Conservation (phyloP, 2,797 vertebrate species). For the Tachyglossus aculeatus region DNA sequence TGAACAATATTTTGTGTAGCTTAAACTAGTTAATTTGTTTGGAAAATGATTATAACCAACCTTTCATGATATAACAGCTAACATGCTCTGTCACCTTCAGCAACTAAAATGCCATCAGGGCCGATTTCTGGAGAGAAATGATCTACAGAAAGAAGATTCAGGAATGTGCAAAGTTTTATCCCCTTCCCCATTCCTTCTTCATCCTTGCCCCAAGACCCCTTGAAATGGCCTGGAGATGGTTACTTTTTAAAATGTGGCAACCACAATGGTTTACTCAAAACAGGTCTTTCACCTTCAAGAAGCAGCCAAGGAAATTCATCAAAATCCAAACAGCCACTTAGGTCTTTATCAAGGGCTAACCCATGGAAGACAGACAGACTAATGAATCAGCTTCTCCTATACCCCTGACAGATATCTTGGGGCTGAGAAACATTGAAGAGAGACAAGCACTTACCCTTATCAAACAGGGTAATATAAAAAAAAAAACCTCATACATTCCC, state of each 20-base stretch:
- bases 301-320: too few species aligned
- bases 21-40: constrained; percentile 69
- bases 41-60: constrained; percentile 53
- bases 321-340: too few species aligned
- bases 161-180: too few species aligned
- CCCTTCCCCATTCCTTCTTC: neutral
- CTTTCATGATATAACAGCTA: constrained; percentile 34
- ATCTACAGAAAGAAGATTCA: too few species aligned
- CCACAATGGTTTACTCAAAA: neutral
- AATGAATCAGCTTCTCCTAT: neutral
- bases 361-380: neutral
- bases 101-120: constrained; percentile 16
- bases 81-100: constrained; percentile 27
- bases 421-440: too few species aligned
- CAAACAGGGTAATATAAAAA: too few species aligned
- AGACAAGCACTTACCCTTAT: too few species aligned
- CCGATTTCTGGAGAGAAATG: too few species aligned
- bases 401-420: neutral
- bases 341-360: neutral
- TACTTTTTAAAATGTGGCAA: neutral
- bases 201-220: neutral
- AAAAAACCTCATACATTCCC: too few species aligned
- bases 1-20: constrained; percentile 54
- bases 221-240: neutral
- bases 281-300: neutral